Percentiles rank a stretch among this genome's conserved stretches.
Evolutionary conservation across 2,888 invertebrate genomes (phyloP).

Genomic region (Drosophila rellima): DNA sequence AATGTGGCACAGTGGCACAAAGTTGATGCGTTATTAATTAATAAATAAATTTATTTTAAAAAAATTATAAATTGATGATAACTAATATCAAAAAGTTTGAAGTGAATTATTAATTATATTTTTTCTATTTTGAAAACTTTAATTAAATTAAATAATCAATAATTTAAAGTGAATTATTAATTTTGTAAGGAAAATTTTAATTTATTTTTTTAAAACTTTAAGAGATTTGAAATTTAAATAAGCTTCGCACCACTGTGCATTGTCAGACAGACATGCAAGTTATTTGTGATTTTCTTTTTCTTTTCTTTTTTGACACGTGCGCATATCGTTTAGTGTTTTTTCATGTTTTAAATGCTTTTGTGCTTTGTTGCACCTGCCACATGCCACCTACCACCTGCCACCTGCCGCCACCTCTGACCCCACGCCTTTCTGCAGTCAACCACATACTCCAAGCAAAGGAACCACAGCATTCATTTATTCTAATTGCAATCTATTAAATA

Average conservation of each 20-base stretch:
- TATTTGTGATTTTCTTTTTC: conserved; percentile 4
- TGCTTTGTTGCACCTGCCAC: conserved; percentile 40
- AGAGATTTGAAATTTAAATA: background rate
- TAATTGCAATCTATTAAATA: background rate
- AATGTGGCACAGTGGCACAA: conserved; percentile 9
- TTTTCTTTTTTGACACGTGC: conserved; percentile 43
- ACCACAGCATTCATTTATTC: background rate
- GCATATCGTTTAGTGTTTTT: conserved; percentile 55
- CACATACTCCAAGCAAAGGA: background rate
- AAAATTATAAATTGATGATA: too few relatives aligned
- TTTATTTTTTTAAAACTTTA: background rate
- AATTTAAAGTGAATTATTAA: background rate
- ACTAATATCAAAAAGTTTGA: too few relatives aligned
- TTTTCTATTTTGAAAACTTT: background rate
- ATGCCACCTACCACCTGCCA: background rate
- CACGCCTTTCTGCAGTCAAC: background rate
- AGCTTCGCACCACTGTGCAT: conserved; percentile 25
- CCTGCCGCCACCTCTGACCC: background rate
- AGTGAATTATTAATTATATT: background rate
- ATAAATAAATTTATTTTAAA: background rate
- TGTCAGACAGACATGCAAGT: background rate
- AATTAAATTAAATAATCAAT: background rate
- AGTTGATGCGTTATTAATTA: background rate
- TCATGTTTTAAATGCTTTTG: conserved; percentile 52
- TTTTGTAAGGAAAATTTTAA: too few relatives aligned